Evolutionary conservation across 2,888 invertebrate genomes (phyloP).

Genomic region (Mycalesis mineus): DNA sequence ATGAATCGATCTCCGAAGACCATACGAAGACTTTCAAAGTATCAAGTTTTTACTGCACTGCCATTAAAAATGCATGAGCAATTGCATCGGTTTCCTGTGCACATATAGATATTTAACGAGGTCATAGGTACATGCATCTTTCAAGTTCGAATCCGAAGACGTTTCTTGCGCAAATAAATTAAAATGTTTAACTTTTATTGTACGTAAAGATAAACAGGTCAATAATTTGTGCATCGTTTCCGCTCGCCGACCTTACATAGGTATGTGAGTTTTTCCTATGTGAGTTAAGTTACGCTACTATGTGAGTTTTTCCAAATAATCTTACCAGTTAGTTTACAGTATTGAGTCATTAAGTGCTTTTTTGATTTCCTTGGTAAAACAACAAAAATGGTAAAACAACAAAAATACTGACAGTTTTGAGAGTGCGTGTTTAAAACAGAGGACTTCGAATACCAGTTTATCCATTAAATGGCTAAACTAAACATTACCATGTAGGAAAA

Average conservation of each 20-base stretch:
- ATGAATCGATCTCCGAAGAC: slow-evolving; percentile 58
- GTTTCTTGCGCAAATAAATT: slow-evolving; percentile 18
- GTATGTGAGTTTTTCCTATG: too few relatives aligned
- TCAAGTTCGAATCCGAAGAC: slow-evolving; percentile 15
- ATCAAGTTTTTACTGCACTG: slow-evolving; percentile 59
- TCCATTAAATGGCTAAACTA: too few relatives aligned
- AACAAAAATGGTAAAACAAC: too few relatives aligned
- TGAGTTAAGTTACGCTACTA: too few relatives aligned
- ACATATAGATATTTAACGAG: slow-evolving; percentile 22
- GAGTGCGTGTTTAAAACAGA: too few relatives aligned
- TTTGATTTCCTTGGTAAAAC: too few relatives aligned
- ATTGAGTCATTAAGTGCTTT: too few relatives aligned
- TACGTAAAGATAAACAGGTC: slow-evolving; percentile 5
- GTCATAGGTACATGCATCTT: slow-evolving; percentile 16
- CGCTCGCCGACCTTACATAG: slow-evolving; percentile 3
- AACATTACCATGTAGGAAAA: too few relatives aligned
- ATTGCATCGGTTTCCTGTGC: slow-evolving; percentile 28
- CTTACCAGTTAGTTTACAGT: too few relatives aligned
- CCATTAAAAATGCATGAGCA: slow-evolving; percentile 61
- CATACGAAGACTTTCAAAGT: slow-evolving; percentile 60
- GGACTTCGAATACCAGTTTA: too few relatives aligned
- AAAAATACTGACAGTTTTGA: too few relatives aligned
- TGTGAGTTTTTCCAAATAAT: too few relatives aligned
- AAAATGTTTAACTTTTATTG: neutral
- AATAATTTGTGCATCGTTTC: neutral